Evolutionary conservation across 1,140 invertebrate species (phyloP).

Genomic region (Anastatus disparis): DNA sequence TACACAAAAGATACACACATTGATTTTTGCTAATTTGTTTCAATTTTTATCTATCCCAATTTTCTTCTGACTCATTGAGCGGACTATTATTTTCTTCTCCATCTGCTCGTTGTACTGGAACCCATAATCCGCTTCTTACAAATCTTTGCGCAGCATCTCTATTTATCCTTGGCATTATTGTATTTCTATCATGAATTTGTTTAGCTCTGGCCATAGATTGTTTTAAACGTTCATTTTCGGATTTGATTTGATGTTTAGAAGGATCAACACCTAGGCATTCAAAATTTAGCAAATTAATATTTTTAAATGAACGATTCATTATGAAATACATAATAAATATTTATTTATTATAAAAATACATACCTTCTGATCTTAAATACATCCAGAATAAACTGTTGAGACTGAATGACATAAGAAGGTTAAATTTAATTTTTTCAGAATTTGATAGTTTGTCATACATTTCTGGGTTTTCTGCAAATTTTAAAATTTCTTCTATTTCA

Average conservation of each 20-base stretch:
- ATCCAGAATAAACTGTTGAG: slow-evolving; percentile 68
- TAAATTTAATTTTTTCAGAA: slow-evolving; percentile 64
- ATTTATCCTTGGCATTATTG: slow-evolving; percentile 61
- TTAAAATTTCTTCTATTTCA: slow-evolving; percentile 55
- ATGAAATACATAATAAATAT: too few relatives aligned
- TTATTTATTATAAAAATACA: slow-evolving; percentile 18
- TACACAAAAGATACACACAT: too few relatives aligned
- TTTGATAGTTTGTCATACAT: slow-evolving; percentile 61
- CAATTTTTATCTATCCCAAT: slow-evolving; percentile 32
- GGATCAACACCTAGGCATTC: slow-evolving; percentile 60
- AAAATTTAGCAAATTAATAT: slow-evolving; percentile 11
- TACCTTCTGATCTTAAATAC: slow-evolving; percentile 64
- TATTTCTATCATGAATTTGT: slow-evolving; percentile 61
- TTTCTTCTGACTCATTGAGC: slow-evolving; percentile 12
- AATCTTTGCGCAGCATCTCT: slow-evolving; percentile 63
- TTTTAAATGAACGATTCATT: too few relatives aligned
- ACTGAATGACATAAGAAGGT: slow-evolving; percentile 64
- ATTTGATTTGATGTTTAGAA: slow-evolving; percentile 55
- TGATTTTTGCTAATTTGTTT: too few relatives aligned
- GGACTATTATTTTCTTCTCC: neutral
- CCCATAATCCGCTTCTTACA: slow-evolving; percentile 63
- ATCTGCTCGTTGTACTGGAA: slow-evolving; percentile 30
- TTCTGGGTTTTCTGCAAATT: slow-evolving; percentile 48
- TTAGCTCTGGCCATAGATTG: slow-evolving; percentile 61
- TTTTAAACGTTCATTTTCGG: slow-evolving; percentile 64